phyloP scores from a whole-genome alignment of 2,113 vertebrate genomes.

The Motacilla tschutschensis region DNA sequence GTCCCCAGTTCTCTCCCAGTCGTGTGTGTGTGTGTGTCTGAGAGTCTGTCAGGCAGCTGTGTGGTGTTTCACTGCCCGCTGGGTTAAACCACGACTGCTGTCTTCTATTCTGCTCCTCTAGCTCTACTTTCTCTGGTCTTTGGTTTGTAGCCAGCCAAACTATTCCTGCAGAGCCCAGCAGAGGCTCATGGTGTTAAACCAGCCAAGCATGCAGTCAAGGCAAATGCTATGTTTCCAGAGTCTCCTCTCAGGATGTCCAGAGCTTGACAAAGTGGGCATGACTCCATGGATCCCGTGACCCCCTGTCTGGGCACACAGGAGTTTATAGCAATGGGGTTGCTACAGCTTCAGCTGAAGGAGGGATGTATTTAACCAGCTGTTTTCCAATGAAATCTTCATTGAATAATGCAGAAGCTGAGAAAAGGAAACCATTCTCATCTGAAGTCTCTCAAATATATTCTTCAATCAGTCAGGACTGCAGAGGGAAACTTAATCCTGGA shows the following conservation, averaged over 20 bases:
- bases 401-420: not conserved
- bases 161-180: not conserved
- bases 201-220: not conserved
- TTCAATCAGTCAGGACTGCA: not conserved
- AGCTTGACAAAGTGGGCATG: not conserved
- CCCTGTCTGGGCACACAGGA: not conserved
- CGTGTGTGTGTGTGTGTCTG: not conserved
- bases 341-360: not conserved
- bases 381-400: slow-evolving; percentile 11
- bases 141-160: slow-evolving; percentile 11
- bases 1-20: not conserved
- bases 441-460: not conserved
- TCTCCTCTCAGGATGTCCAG: slow-evolving; percentile 3
- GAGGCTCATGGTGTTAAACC: not conserved
- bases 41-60: not conserved
- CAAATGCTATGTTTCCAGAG: not conserved
- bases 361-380: not conserved
- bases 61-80: not conserved
- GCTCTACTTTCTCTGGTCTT: not conserved
- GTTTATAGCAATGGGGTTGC: not conserved
- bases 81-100: not conserved
- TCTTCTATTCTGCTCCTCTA: not conserved
- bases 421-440: slow-evolving; percentile 3
- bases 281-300: slow-evolving; percentile 21
- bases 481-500: not conserved